phyloP scores from a whole-genome alignment of 2,888 invertebrate genomes.

The Hermodice carunculata region DNA sequence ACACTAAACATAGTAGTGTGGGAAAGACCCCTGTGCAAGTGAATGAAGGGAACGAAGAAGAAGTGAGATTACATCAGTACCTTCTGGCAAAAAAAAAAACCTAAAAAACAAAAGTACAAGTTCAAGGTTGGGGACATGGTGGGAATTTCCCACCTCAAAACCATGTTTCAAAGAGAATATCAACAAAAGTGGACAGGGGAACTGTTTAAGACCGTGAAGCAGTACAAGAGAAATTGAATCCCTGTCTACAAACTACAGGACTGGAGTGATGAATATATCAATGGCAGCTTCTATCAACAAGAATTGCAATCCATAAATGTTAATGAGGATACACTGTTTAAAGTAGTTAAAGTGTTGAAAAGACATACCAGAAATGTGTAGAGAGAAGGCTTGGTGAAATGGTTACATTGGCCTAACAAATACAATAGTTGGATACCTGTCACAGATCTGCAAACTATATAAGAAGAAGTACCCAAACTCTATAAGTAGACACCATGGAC shows the following conservation, averaged over 20 bases:
- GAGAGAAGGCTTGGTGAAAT: background rate
- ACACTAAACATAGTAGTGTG: background rate
- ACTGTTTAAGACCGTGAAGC: background rate
- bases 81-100: background rate
- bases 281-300: slow-evolving; percentile 12
- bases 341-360: background rate
- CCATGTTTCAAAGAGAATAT: slow-evolving; percentile 1
- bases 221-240: background rate
- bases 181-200: slow-evolving; percentile 5
- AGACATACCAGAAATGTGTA: background rate
- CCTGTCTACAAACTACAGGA: slow-evolving; percentile 1
- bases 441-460: too few species aligned
- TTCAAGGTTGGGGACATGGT: slow-evolving; percentile 11
- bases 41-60: background rate
- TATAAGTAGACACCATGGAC: too few species aligned
- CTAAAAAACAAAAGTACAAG: background rate
- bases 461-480: too few species aligned
- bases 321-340: background rate
- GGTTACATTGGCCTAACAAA: background rate
- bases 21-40: background rate
- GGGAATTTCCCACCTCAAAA: background rate
- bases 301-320: background rate
- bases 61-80: slow-evolving; percentile 1
- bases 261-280: slow-evolving; percentile 4
- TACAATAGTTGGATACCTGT: slow-evolving; percentile 11